These are phyloP conservation scores for Ammodramus savannarum DNA, from an alignment of 2,113 vertebrate species.

Conservation along the genomic window DNA sequence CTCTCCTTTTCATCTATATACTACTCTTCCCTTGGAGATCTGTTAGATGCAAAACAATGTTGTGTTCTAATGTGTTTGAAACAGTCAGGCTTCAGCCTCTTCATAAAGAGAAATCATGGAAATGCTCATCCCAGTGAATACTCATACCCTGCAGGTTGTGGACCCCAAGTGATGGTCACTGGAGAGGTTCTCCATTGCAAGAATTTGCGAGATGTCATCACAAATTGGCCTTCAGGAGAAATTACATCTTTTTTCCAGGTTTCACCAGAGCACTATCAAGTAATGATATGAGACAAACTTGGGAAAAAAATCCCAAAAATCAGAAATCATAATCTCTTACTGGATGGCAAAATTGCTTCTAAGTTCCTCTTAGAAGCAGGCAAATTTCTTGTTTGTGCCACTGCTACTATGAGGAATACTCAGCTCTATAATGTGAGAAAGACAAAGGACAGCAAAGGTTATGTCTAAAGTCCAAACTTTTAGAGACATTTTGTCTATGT, in stretches of 20 bases:
- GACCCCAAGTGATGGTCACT: background rate
- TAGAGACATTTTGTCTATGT: background rate
- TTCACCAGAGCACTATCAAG: background rate
- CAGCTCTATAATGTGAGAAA: background rate
- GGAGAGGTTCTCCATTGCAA: background rate
- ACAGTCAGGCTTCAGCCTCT: background rate
- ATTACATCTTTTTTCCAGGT: background rate
- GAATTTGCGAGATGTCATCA: accelerated
- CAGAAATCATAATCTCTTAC: background rate
- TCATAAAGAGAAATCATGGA: background rate
- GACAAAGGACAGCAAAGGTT: background rate
- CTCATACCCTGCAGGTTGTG: background rate
- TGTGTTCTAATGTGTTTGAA: background rate
- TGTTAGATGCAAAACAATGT: background rate
- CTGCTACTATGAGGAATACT: background rate
- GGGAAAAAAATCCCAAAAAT: background rate
- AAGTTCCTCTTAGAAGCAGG: background rate
- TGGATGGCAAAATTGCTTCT: background rate
- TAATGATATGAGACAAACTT: background rate
- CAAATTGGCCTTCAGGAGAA: background rate
- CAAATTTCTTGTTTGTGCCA: background rate
- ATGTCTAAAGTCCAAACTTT: background rate
- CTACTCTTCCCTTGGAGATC: background rate
- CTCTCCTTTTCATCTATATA: background rate
- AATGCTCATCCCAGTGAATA: background rate